Conservation (phyloP, 2,888 invertebrate species). For the Eulithis testata region DNA sequence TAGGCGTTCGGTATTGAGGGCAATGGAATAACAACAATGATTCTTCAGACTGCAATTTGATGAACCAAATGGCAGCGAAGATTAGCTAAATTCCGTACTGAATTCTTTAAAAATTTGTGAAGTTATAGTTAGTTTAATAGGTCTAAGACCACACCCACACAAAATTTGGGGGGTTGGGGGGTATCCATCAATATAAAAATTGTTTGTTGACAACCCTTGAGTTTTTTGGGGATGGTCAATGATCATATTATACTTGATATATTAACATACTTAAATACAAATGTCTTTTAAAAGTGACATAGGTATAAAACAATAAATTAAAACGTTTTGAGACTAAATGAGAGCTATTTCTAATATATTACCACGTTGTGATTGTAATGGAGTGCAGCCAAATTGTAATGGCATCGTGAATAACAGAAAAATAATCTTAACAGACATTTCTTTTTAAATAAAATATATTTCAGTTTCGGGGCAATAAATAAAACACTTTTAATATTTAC, state of each 20-base stretch:
- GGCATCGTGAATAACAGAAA: constrained; percentile 43
- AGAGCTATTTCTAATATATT: constrained; percentile 33
- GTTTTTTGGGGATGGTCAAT: too few species aligned
- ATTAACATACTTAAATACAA: too few species aligned
- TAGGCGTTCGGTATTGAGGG: constrained; percentile 40
- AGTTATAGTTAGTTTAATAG: too few species aligned
- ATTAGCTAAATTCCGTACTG: too few species aligned
- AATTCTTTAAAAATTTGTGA: too few species aligned
- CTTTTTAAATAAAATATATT: neutral
- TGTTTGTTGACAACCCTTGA: too few species aligned
- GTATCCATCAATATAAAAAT: too few species aligned
- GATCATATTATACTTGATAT: too few species aligned
- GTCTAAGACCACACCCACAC: too few species aligned
- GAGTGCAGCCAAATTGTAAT: constrained; percentile 55
- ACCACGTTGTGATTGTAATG: constrained; percentile 49
- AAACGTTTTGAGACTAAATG: constrained; percentile 11
- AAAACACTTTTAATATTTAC: neutral
- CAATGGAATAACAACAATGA: constrained; percentile 29
- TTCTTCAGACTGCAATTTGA: constrained; percentile 5
- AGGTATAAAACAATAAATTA: constrained; percentile 16
- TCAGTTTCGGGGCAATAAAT: too few species aligned
- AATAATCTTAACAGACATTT: constrained; percentile 6
- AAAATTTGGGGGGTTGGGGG: too few species aligned
- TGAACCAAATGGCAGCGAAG: too few species aligned
- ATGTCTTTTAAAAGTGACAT: constrained; percentile 30